Evolutionary conservation across 2,113 vertebrate genomes (phyloP), one percentile per base, ranked within the genome.

Genomic region (Misgurnus mizolepis): DNA sequence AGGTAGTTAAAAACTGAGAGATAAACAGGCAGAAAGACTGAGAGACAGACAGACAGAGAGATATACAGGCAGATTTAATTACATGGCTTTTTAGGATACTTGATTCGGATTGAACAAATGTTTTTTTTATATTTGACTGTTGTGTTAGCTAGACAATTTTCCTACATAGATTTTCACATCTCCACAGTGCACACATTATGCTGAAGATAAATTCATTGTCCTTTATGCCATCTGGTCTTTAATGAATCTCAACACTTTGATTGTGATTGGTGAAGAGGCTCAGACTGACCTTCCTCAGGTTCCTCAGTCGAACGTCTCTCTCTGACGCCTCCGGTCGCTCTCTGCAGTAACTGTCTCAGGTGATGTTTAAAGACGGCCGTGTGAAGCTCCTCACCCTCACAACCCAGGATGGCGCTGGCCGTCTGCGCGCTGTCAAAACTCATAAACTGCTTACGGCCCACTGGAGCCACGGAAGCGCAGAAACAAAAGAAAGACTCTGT

Each of bases 311-410:
- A 0, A 15, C 0, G 83, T 41, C 0, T 15, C 83, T 88, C 89
- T 82, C 79, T 70, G 67, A 88, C 66, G 62, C 90, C 87, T 0
- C 93, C 89, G 0, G 94, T 93, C 81, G 93, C 95, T 84, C 91
- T 94, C 15, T 94, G 91, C 64, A 99, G 95, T 81, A 99, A 92
- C 85, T 95, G 94, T 4, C 89, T 88, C 22, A 99, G 94, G 89
- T 99, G 98, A 72, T 99, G 97, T 41, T 99, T 99, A 92, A 99
- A 99, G 77, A 96, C 95, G 0, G 96, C 94, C 0, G 93, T 94
- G 82, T 95, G 92, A 4, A 99, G 91, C 70, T 96, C 97, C 77
- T 99, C 97, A 0, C 91, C 94, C 14, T 96, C 95, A 0, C 96
- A 98, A 67, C 98, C 98, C 86, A 99, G 90, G 40, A 92, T 93